Conservation (phyloP, 2,113 vertebrate genomes). For the Seriola quinqueradiata region DNA sequence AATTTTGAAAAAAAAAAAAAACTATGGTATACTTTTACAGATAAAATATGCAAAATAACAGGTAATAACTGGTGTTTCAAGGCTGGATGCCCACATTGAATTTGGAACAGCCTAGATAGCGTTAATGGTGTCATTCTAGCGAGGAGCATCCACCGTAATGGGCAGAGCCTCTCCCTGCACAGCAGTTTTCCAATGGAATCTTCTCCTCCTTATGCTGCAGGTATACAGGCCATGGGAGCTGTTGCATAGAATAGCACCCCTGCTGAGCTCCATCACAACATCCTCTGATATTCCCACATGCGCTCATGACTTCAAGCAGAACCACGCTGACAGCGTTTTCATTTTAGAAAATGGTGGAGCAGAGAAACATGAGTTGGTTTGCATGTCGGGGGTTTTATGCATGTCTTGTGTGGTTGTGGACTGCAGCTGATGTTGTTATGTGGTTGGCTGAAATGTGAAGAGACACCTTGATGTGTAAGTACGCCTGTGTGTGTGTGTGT, state of each 20-base stretch:
- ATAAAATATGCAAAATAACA: constrained; percentile 9
- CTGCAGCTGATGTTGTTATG: constrained; percentile 22
- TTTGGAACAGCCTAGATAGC: constrained; percentile 17
- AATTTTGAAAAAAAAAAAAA: background rate
- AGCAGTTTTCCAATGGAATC: constrained; percentile 37
- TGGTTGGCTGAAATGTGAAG: constrained; percentile 47
- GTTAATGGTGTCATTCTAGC: constrained; percentile 39
- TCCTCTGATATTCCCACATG: constrained; percentile 35
- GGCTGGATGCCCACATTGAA: constrained; percentile 20
- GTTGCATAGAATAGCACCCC: constrained; percentile 59
- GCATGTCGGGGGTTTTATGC: background rate
- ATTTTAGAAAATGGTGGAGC: constrained; percentile 40
- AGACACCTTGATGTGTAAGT: constrained; percentile 18
- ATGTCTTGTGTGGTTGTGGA: background rate
- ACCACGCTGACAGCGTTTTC: constrained; percentile 46
- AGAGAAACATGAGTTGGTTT: constrained; percentile 4
- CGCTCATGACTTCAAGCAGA: constrained; percentile 42
- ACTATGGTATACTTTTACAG: background rate
- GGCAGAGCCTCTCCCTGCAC: constrained; percentile 33
- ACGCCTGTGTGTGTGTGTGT: background rate
- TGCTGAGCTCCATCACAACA: constrained; percentile 60
- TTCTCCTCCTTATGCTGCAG: constrained; percentile 23
- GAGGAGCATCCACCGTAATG: constrained; percentile 18
- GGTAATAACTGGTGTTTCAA: constrained; percentile 12
- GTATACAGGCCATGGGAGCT: constrained; percentile 22